These are phyloP conservation scores for Spodoptera litura DNA, from an alignment of 1,140 invertebrate genomes.

Conservation along the genomic window DNA sequence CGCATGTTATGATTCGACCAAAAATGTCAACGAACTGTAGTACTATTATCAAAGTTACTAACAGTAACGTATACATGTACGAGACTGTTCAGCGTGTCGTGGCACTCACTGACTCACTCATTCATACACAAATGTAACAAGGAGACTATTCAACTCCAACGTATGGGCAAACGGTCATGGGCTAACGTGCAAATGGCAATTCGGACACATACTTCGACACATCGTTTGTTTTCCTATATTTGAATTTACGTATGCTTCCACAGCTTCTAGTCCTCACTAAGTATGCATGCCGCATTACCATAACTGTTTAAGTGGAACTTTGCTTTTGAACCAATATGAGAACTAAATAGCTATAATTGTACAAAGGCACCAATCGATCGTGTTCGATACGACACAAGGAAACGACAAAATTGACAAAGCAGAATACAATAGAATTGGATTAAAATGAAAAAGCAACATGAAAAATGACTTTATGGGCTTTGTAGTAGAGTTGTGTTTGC, in stretches of 20 bases:
- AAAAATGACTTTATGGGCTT: background rate
- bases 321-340: conserved; percentile 29
- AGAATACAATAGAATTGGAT: conserved; percentile 27
- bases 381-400: conserved; percentile 17
- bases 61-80: background rate
- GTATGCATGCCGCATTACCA: conserved; percentile 13
- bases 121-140: conserved; percentile 37
- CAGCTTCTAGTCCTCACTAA: background rate
- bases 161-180: conserved; percentile 1
- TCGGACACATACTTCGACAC: conserved; percentile 17
- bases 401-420: conserved; percentile 34
- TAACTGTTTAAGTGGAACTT: conserved; percentile 21
- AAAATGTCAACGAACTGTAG: conserved; percentile 20
- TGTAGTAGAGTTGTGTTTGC: conserved; percentile 6
- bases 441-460: conserved; percentile 35
- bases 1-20: background rate
- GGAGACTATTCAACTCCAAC: background rate
- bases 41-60: conserved; percentile 11
- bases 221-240: conserved; percentile 8
- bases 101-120: background rate
- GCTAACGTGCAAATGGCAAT: conserved; percentile 33
- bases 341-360: conserved; percentile 39
- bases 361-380: conserved; percentile 40
- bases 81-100: background rate
- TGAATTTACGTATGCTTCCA: background rate